phyloP scores from a whole-genome alignment of 2,797 vertebrate species.

The Falco columbarius region DNA sequence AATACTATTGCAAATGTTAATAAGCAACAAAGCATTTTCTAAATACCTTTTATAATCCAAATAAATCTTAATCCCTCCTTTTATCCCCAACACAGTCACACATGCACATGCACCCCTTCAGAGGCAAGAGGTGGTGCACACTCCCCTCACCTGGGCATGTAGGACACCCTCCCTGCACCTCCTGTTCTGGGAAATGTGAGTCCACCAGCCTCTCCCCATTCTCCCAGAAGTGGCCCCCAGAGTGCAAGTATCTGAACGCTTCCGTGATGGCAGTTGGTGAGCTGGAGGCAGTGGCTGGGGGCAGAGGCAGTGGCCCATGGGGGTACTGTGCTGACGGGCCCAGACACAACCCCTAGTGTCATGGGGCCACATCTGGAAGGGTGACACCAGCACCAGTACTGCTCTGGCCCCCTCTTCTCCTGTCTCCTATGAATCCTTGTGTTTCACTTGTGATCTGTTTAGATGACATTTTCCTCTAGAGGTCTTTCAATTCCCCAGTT shows the following conservation, averaged over 20 bases:
- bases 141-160: accelerated
- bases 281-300: not conserved
- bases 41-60: not conserved
- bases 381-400: accelerated
- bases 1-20: not conserved
- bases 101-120: not conserved
- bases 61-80: not conserved
- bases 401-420: not conserved
- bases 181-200: not conserved
- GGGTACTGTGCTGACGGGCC: not conserved
- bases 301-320: not conserved
- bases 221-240: not conserved
- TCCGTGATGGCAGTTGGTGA: accelerated
- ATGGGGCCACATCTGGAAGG: not conserved
- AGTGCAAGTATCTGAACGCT: not conserved
- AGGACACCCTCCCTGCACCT: accelerated
- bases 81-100: not conserved
- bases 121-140: not conserved
- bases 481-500: not conserved
- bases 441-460: not conserved
- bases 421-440: not conserved
- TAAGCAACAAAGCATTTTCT: not conserved
- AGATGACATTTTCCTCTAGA: not conserved
- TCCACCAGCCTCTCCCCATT: accelerated
- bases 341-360: not conserved